Base-by-base conservation (phyloP, 53 echinoderm and acorn worm genomes). In the Paelopatides confundens region DNA sequence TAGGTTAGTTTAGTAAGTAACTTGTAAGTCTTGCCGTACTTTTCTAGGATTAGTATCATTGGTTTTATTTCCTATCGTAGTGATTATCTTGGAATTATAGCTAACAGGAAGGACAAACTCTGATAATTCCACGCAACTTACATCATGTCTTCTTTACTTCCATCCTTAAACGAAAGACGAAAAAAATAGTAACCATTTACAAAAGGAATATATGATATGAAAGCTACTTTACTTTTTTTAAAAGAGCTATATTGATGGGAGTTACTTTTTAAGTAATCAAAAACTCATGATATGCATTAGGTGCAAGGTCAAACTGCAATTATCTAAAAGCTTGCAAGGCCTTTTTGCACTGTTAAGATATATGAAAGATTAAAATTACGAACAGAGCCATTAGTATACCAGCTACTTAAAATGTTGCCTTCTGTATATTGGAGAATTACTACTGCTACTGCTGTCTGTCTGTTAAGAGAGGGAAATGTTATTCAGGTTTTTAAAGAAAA, bases 241-340 rank as follows among this genome's bases (percentile, higher is more conserved):
- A 12, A 58, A 58, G 18, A 74, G 23, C 39, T 26, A 21, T 35
- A n/a, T 74, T 74, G 40, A 40, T 24, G 46, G n/a, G 39, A 74
- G 74, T 74, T 46, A 74, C 74, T 39, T 46, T 46, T 32, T n/a
- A n/a, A 39, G 39, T 46, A 74, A 74, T 74, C 74, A 74, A 74
- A 74, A 74, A 18, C 74, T 29, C n/a, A 74, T 74, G 74, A 74
- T 74, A 74, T 74, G 39, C 46, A 46, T 74, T 74, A 74, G 46
- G 46, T 74, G 46, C 74, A 74, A 74, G 74, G 74, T 74, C 74
- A 74, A 74, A 74, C 74, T 11, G 74, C 74, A 74, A 74, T 74
- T 74, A 74, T 27, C 74, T 74, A 74, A 74, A 74, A 74, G 74
- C 74, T 74, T 74, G 34, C 74, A 74, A 74, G 74, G 74, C 74